A percentile compares a stretch with the other conserved stretches of the same genome.
phyloP scores from a whole-genome alignment of 2,888 invertebrate genomes.

The Ophion ellenae region DNA sequence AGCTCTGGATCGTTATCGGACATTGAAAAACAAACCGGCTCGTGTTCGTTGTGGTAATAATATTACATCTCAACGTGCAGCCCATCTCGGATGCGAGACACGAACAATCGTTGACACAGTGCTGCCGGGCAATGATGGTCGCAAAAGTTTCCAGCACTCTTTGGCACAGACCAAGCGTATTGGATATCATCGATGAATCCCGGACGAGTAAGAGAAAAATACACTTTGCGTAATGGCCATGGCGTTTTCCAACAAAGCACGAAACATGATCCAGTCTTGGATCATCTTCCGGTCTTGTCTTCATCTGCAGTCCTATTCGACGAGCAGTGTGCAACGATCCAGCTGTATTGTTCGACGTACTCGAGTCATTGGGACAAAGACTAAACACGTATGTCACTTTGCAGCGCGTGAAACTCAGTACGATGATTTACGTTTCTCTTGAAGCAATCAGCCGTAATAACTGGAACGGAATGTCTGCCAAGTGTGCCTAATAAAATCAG shows the following conservation, averaged over 20 bases:
- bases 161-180: slow-evolving; percentile 16
- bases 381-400: neutral
- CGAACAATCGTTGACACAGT: slow-evolving; percentile 60
- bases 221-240: slow-evolving; percentile 1
- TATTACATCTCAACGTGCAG: slow-evolving; percentile 4
- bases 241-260: slow-evolving; percentile 3
- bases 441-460: slow-evolving; percentile 5
- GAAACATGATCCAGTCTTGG: neutral
- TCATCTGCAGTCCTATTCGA: neutral
- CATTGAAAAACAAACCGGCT: slow-evolving; percentile 51
- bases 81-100: slow-evolving; percentile 52
- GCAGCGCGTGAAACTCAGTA: neutral
- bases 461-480: slow-evolving; percentile 21
- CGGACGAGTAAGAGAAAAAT: neutral
- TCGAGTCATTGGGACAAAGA: slow-evolving; percentile 5
- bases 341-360: neutral
- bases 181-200: slow-evolving; percentile 35
- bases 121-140: slow-evolving; percentile 20
- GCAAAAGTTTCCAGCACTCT: slow-evolving; percentile 17
- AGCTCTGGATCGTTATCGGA: slow-evolving; percentile 53
- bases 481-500: slow-evolving; percentile 24
- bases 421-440: slow-evolving; percentile 1
- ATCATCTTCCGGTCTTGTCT: neutral
- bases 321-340: neutral
- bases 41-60: slow-evolving; percentile 43